phyloP scores from a whole-genome alignment of 2,113 vertebrate species.

The Oncorhynchus nerka region DNA sequence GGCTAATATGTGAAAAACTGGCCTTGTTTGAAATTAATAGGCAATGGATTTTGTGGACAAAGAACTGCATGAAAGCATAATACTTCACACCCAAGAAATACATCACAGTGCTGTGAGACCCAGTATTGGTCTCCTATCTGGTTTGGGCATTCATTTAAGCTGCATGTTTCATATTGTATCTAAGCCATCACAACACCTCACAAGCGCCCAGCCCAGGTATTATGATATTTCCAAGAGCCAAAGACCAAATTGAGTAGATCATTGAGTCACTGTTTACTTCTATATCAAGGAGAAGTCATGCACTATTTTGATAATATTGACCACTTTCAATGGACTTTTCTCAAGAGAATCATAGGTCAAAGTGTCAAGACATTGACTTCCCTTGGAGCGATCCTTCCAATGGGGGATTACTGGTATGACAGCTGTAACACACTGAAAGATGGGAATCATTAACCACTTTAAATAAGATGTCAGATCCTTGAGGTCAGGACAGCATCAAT shows the following conservation, averaged over 20 bases:
- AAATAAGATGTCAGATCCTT: slow-evolving; percentile 64
- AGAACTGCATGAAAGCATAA: not conserved
- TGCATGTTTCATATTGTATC: not conserved
- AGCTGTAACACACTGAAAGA: slow-evolving; percentile 52
- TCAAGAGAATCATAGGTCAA: slow-evolving; percentile 18
- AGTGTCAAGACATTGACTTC: slow-evolving; percentile 14
- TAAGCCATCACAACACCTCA: too few relatives aligned
- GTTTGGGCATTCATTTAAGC: not conserved
- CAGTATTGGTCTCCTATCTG: not conserved
- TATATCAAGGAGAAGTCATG: not conserved
- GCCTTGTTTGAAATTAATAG: not conserved
- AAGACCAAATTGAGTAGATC: too few relatives aligned
- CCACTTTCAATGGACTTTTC: not conserved
- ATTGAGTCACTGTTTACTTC: too few relatives aligned
- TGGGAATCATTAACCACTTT: slow-evolving; percentile 66
- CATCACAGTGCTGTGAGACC: slow-evolving; percentile 1
- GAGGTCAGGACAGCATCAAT: slow-evolving; percentile 57
- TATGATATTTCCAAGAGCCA: too few relatives aligned
- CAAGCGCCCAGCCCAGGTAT: too few relatives aligned
- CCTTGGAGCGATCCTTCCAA: slow-evolving; percentile 14
- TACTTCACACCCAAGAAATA: not conserved
- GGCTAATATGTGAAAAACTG: not conserved
- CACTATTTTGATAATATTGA: not conserved
- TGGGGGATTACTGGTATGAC: slow-evolving; percentile 35
- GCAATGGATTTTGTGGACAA: slow-evolving; percentile 7